Percentiles rank a stretch among this genome's conserved stretches.
Evolutionary conservation across 2,888 invertebrate genomes (phyloP).

Genomic region (Ochropacha duplaris): DNA sequence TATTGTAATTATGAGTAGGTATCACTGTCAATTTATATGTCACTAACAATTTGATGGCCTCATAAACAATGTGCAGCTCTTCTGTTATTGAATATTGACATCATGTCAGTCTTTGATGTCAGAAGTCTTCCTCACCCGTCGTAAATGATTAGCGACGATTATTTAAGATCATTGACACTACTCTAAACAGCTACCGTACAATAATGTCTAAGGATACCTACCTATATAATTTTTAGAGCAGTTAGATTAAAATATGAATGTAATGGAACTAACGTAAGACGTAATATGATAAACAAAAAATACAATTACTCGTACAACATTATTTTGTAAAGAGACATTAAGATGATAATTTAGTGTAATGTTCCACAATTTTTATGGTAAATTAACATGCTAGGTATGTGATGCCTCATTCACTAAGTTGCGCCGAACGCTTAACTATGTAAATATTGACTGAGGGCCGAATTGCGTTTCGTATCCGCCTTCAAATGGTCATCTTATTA

Average conservation of each 20-base stretch:
- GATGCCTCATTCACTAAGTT: not conserved
- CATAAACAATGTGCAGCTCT: not conserved
- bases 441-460: not conserved
- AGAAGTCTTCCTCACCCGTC: not conserved
- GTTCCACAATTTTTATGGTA: not conserved
- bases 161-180: not conserved
- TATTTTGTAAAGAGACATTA: conserved; percentile 3
- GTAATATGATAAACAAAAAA: not conserved
- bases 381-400: conserved; percentile 1
- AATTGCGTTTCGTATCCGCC: not conserved
- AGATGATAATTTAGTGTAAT: conserved; percentile 1
- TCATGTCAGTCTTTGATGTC: not conserved
- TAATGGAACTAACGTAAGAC: not conserved
- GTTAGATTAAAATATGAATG: not conserved
- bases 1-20: not conserved
- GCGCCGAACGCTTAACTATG: not conserved
- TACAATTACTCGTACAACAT: not conserved
- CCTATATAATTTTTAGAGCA: not conserved
- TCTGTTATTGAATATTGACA: not conserved
- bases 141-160: not conserved
- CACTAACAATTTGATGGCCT: not conserved
- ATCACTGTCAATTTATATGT: not conserved
- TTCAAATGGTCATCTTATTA: not conserved
- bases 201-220: not conserved
- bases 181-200: not conserved